Conservation (phyloP, 2,797 vertebrate genomes). For the Emydoidea blandingii region DNA sequence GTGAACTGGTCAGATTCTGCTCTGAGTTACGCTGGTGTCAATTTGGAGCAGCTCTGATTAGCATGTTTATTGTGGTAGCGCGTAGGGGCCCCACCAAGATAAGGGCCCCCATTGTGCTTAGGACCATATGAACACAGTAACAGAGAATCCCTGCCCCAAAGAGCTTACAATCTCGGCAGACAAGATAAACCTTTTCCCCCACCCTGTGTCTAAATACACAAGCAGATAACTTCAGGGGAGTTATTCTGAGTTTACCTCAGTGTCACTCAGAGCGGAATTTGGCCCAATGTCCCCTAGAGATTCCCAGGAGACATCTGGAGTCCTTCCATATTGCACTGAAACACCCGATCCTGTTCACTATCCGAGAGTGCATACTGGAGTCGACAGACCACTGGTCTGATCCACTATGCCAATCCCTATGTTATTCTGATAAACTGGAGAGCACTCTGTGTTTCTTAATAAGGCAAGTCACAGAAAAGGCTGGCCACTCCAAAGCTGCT, state of each 20-base stretch:
- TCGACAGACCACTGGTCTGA: no score
- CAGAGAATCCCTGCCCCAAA: not conserved
- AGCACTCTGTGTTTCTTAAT: not conserved
- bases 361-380: no score
- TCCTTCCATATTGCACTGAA: not conserved
- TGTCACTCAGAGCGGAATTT: not conserved
- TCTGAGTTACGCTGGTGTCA: not conserved
- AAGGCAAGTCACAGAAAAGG: not conserved
- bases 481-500: not conserved
- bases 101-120: not conserved
- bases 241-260: not conserved
- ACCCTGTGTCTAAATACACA: fast-evolving
- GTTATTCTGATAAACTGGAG: not conserved
- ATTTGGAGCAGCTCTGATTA: not conserved
- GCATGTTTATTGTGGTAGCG: not conserved
- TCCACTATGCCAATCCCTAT: not conserved
- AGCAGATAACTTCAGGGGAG: not conserved
- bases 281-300: not conserved
- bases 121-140: not conserved
- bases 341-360: not conserved
- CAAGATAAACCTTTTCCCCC: no score
- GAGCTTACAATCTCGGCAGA: not conserved
- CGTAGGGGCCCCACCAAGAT: not conserved
- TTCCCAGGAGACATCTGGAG: not conserved
- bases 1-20: not conserved